Base-by-base conservation (phyloP, 92 coral and sea anemone genomes). In the Palythoa grandis region DNA sequence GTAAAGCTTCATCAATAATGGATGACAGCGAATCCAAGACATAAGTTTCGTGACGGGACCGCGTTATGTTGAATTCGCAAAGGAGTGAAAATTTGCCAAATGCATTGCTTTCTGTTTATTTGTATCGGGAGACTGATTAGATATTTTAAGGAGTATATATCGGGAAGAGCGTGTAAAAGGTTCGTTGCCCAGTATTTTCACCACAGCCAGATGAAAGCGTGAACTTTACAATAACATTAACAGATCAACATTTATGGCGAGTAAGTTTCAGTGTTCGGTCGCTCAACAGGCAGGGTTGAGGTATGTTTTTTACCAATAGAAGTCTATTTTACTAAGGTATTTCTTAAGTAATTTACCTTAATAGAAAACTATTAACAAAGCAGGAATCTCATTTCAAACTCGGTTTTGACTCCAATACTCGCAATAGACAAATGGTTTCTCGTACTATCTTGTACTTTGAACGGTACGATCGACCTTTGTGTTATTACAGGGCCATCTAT, bases 1-100 rank as follows among this genome's bases (percentile, higher is more conserved):
- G 67, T 38, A 25, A 9, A 38, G 39, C 60, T 48, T 63, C 54
- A 79, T 61, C 57, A 79, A 65, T 65, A 79, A 79, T 79, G 84
- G 85, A 77, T 14, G 74, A 79, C 73, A 22, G 37, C 47, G 23
- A 48, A 40, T 54, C 79, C 61, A 23, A 75, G 65, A 74, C 79
- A n/a, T 20, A 19, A 53, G 66, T 14, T 50, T 22, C 74, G 58
- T 66, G 63, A 80, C 84, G 43, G 39, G n/a, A 48, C 74, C 57
- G 39, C 57, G 47, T 52, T n/a, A 66, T 58, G 61, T 67, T 50
- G 14, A 24, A 80, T 25, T 61, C 37, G 52, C 20, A 63, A 13
- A 39, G 35, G 61, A 66, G 22, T 17, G 40, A 80, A 80, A 47
- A 80, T 66, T 66, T 5, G 11, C 60, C 74, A 17, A 39, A 7